phyloP scores from a whole-genome alignment of 2,797 vertebrate species.

The Sylvilagus floridanus region DNA sequence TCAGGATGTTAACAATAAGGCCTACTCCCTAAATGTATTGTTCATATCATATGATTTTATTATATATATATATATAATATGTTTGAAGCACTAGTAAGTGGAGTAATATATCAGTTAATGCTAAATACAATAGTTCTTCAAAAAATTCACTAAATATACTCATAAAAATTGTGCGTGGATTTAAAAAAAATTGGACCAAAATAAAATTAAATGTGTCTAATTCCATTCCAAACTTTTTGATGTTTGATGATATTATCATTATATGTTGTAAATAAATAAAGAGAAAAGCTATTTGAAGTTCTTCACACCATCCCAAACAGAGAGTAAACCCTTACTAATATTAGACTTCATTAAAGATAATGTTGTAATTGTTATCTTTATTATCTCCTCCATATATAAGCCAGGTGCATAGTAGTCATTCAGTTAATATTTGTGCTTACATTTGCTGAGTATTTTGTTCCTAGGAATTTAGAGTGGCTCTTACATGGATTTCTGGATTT shows the following conservation, averaged over 20 bases:
- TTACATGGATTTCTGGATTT: neutral
- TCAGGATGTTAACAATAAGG: neutral
- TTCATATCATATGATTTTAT: neutral
- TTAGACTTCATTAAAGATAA: neutral
- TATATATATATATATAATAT: neutral
- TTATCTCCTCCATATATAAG: neutral
- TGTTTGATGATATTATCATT: neutral
- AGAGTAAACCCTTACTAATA: neutral
- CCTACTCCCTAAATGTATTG: neutral
- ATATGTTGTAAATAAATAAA: neutral
- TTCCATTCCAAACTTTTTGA: too few relatives aligned
- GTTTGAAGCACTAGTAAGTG: neutral
- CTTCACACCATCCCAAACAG: neutral
- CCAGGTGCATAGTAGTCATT: neutral
- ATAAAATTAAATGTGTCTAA: too few relatives aligned
- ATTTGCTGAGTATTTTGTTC: neutral
- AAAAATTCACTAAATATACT: too few relatives aligned
- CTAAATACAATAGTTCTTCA: neutral
- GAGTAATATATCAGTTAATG: neutral
- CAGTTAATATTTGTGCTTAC: neutral
- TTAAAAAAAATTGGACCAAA: too few relatives aligned
- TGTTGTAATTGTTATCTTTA: neutral
- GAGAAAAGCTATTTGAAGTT: neutral
- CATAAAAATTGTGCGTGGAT: too few relatives aligned
- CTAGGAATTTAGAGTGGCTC: neutral